Evolutionary conservation across 2,113 vertebrate genomes (phyloP), one percentile per base, ranked within the genome.

Genomic region (Orientallactaga bullata): DNA sequence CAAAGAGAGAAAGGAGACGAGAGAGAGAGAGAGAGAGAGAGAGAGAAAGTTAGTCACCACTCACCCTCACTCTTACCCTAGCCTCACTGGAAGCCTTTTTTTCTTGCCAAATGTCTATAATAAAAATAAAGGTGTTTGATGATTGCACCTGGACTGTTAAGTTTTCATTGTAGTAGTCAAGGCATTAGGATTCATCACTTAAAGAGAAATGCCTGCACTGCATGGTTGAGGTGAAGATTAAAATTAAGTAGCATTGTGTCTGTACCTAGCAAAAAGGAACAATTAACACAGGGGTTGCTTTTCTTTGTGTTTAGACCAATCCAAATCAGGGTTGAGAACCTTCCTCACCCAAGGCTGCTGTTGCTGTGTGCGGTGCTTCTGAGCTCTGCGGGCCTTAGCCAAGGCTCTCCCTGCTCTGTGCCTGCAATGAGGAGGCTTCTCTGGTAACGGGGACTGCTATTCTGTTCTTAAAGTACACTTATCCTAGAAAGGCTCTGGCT

Each of bases 91-190:
- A 32, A 87, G 32, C 61, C 28, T 91, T 39, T 84, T 84, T 61
- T 58, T 71, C 71, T 87, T 37, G 68, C 42, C 32, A 91, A 68
- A 68, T 42, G 91, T 83, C 60, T 83, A 47, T 83, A 88, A 79
- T 51, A 78, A 73, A 95, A 95, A 90, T 89, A 74, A 69, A 89
- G 55, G 42, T 87, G 37, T 89, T 47, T 87, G 37, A 42, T 30
- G 85, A 84, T 80, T 73, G 21, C 51, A 20, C 47, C 7, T 24
- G 68, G 10, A 32, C 18, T 87, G 65, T 68, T 73, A 72, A 66
- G n/a, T 80, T 61, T 90, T 61, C 60, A 63, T 10, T 47, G 37
- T 93, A 81, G 65, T 72, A 9, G 78, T 84, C 35, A 71, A 32
- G 24, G 18, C 58, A 20, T 80, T 61, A 85, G 63, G 81, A 87